Evolutionary conservation across 1,140 invertebrate genomes (phyloP), one percentile per base, ranked within the genome.

Genomic region (Drosophila kepulauana): DNA sequence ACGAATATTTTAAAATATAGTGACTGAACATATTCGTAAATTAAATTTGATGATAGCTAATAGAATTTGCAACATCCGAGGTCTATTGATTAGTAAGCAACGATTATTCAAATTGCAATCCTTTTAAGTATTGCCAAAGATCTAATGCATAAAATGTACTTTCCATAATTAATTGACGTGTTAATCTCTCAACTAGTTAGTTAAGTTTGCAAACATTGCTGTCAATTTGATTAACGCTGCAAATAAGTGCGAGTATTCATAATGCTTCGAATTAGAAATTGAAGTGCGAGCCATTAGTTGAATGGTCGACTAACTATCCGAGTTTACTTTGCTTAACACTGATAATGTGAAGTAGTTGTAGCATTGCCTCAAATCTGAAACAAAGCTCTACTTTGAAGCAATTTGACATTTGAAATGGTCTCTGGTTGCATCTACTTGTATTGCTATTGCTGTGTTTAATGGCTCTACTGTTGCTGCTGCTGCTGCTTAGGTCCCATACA

Each of bases 331-430:
- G 10, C 16, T 10, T 20, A 25, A 35, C 6, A 6, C 15, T 41
- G 63, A 68, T 6, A 25, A 35, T 46, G 33, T 46, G 48, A 35
- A 63, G 15, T 59, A 41, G 10, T 46, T 49, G 38, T 13, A 61
- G 65, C 65, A 48, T 68, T 61, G 71, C 52, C 48, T 46, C 38
- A 61, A 61, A 30, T 68, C 30, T 5, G 41, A 49, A 38, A 57
- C 15, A 15, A 68, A 68, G 16, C 71, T 62, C 65, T 46, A 69
- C 57, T 69, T 74, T 54, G 35, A 35, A 54, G 56, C 38, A 73
- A 52, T 67, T 59, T 54, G 41, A 13, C 54, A 67, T 57, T 73
- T 45, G 46, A 67, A 49, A 59, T 52, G 57, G 46, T 58, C 63
- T 46, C 25, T 25, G 8, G 43, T 41, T 58, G 61, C 51, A 46